phyloP scores from a whole-genome alignment of 2,797 vertebrate species.

The Tachyglossus aculeatus region DNA sequence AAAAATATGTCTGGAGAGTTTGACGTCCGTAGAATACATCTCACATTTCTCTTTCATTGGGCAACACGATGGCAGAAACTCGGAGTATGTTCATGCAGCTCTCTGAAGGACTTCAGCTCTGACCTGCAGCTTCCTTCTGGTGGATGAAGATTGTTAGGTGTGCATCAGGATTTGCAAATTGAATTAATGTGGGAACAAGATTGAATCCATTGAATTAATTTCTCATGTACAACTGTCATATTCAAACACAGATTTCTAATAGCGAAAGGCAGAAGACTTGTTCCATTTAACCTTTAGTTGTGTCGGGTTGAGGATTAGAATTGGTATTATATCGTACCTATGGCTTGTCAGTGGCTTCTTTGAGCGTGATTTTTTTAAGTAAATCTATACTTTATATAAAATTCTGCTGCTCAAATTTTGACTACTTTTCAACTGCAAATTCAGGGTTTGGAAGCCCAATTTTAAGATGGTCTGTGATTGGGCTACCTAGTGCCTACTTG shows the following conservation, averaged over 20 bases:
- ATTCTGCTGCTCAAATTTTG: not conserved
- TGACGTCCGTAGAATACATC: not conserved
- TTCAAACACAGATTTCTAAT: constrained; percentile 7
- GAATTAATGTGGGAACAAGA: not conserved
- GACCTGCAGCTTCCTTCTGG: not conserved
- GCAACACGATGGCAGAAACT: not conserved
- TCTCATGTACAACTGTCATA: constrained; percentile 7
- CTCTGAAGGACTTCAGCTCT: not conserved
- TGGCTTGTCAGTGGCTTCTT: not conserved
- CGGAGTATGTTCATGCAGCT: not conserved
- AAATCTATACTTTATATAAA: not conserved
- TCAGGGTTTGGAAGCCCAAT: not conserved
- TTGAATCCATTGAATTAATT: constrained; percentile 14
- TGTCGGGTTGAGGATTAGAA: not conserved
- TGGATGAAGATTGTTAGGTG: not conserved
- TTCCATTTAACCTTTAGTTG: not conserved
- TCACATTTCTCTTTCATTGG: not conserved
- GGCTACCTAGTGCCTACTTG: no score
- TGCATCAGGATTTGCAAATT: not conserved
- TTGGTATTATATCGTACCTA: not conserved
- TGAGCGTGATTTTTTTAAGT: not conserved
- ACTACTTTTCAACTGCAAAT: not conserved
- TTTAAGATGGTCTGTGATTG: not conserved
- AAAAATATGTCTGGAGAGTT: not conserved
- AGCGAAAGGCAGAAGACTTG: not conserved